Percentiles rank a stretch among this genome's conserved stretches.
These are phyloP conservation scores for Lepus townsendii DNA, from an alignment of 2,797 vertebrate species.

Conservation along the genomic window DNA sequence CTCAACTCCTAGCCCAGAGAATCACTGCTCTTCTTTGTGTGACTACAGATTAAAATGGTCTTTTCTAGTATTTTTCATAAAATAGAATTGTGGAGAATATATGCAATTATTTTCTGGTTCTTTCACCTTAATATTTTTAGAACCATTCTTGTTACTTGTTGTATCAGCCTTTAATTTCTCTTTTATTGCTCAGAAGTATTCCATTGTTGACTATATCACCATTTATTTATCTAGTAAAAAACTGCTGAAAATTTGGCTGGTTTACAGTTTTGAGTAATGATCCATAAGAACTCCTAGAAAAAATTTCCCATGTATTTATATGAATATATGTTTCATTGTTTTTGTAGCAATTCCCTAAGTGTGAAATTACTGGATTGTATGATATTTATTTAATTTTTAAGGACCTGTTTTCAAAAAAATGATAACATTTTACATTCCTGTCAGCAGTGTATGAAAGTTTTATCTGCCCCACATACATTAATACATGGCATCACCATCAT, in stretches of 20 bases:
- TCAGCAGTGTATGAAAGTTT: background rate
- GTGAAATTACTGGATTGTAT: background rate
- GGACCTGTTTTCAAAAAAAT: background rate
- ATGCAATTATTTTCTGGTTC: background rate
- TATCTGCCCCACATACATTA: background rate
- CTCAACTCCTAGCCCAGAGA: background rate
- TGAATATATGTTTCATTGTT: background rate
- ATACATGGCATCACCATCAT: background rate
- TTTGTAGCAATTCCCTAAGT: background rate
- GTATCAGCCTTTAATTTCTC: background rate
- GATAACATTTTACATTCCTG: background rate
- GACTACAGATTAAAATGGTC: background rate
- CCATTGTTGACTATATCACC: background rate
- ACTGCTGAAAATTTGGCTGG: background rate
- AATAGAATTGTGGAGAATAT: background rate
- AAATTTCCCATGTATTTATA: background rate
- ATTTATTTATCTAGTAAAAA: background rate
- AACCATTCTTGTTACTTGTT: background rate
- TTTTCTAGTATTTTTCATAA: background rate
- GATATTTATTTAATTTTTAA: background rate
- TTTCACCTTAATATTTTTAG: background rate
- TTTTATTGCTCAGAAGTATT: background rate
- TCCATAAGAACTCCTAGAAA: background rate
- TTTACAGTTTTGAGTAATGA: background rate
- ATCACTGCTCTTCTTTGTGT: background rate